Evolutionary conservation across 2,888 invertebrate species (phyloP), one percentile per base, ranked within the genome.

Genomic region (Palloptera scutellata): DNA sequence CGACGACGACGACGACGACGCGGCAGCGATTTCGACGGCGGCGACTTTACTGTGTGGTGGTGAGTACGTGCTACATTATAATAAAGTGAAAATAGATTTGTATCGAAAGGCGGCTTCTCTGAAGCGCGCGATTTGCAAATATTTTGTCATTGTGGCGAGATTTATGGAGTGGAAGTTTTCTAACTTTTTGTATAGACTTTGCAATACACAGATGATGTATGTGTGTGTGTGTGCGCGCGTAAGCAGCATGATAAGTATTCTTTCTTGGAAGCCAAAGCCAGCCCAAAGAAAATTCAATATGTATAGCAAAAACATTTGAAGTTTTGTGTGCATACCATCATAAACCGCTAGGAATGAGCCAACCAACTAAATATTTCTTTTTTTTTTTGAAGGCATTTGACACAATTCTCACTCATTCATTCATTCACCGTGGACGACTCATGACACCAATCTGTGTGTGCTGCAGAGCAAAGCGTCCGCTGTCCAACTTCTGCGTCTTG

Each of bases 61-160:
- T 30, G 30, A 30, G 30, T 30, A 30, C 30, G 53, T 53, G 53
- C 53, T 11, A 53, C 53, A 53, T 53, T 53, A 53, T 53, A 53
- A 53, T 53, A 53, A 53, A 17, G 19, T 64, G 69, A 76, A 77
- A 81, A 81, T 79, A 79, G 79, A 81, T 81, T 79, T 81, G 79
- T 81, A 79, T 80, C 80, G 75, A 76, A 72, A 74, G 77, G 81
- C 80, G 81, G 81, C 78, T 79, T 75, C 76, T 78, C 78, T 81
- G 79, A 30, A 30, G 40, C 58, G 78, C 78, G 77, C 78, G 79
- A 78, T 81, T 81, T 80, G 79, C 81, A 81, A 81, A 81, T 81
- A 81, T 81, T 81, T 81, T 81, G 81, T 81, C 82, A 81, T 78
- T 81, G 81, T 77, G 75, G 78, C 76, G 77, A 80, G 82, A 81